Conservation (phyloP, 2,888 invertebrate species). For the Drepana falcataria region DNA sequence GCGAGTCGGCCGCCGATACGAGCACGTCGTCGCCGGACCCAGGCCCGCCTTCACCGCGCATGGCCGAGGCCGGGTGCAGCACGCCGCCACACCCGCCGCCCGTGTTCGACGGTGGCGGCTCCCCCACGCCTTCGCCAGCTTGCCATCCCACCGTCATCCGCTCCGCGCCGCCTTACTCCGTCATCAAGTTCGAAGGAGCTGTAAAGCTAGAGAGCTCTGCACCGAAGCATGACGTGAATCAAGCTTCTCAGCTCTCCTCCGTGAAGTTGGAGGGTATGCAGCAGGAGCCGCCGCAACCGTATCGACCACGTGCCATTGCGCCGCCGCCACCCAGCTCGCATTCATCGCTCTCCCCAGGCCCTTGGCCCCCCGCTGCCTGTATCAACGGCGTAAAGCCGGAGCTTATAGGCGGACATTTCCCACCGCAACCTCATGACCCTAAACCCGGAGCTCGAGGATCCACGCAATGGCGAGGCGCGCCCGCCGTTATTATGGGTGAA, state of each 20-base stretch:
- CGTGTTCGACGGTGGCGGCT: conserved; percentile 72
- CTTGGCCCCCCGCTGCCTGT: conserved; percentile 81
- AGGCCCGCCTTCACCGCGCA: conserved; percentile 90
- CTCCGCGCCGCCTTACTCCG: conserved; percentile 77
- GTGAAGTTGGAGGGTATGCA: conserved; percentile 66
- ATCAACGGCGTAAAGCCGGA: conserved; percentile 91
- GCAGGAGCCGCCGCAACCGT: conserved; percentile 51
- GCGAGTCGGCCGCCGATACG: conserved; percentile 95
- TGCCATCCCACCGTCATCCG: conserved; percentile 77
- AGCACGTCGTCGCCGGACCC: conserved; percentile 95
- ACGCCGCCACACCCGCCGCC: conserved; percentile 79
- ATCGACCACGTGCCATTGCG: conserved; percentile 58
- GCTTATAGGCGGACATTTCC: conserved; percentile 82
- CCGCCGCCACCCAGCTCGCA: conserved; percentile 68
- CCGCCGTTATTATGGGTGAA: conserved; percentile 95
- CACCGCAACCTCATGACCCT: conserved; percentile 64
- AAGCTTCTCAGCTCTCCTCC: conserved; percentile 56
- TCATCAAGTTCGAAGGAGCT: conserved; percentile 79
- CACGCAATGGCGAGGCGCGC: conserved; percentile 81
- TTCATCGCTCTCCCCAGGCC: conserved; percentile 52
- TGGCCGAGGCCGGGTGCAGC: conserved; percentile 83
- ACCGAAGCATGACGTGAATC: conserved; percentile 50
- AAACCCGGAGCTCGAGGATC: conserved; percentile 59
- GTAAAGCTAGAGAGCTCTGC: conserved; percentile 53
- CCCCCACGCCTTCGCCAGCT: conserved; percentile 59